These are phyloP conservation scores for Formica selysi DNA, from an alignment of 1,140 invertebrate species.

Conservation along the genomic window DNA sequence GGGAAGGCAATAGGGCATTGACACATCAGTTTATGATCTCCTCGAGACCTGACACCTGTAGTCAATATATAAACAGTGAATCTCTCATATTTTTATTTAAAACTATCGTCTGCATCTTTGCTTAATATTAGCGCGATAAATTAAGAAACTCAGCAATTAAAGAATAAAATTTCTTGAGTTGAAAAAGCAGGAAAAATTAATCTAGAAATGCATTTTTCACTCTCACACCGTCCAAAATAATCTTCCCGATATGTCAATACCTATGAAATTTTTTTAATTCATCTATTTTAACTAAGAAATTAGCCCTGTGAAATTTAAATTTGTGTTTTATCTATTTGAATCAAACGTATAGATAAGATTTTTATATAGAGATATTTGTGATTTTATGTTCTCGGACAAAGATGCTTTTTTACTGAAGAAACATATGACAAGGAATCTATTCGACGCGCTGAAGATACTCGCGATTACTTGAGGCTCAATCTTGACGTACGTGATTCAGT, in stretches of 20 bases:
- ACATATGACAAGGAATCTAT: conserved; percentile 89
- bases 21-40: not conserved
- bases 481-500: conserved; percentile 90
- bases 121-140: not conserved
- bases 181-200: not conserved
- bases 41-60: not conserved
- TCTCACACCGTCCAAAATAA: too few species aligned
- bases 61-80: not conserved
- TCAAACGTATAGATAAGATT: not conserved
- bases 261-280: not conserved
- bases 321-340: not conserved
- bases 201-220: too few species aligned
- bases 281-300: not conserved
- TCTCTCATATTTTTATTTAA: not conserved
- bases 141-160: not conserved
- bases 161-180: not conserved
- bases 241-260: too few species aligned
- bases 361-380: not conserved
- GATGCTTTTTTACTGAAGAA: conserved; percentile 90
- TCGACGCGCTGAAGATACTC: conserved; percentile 89
- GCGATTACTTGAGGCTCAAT: conserved; percentile 88
- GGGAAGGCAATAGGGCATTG: not conserved
- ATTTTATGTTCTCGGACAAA: not conserved
- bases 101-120: not conserved
- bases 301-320: too few species aligned